phyloP scores from a whole-genome alignment of 2,888 invertebrate genomes.

The Sesia apiformis region DNA sequence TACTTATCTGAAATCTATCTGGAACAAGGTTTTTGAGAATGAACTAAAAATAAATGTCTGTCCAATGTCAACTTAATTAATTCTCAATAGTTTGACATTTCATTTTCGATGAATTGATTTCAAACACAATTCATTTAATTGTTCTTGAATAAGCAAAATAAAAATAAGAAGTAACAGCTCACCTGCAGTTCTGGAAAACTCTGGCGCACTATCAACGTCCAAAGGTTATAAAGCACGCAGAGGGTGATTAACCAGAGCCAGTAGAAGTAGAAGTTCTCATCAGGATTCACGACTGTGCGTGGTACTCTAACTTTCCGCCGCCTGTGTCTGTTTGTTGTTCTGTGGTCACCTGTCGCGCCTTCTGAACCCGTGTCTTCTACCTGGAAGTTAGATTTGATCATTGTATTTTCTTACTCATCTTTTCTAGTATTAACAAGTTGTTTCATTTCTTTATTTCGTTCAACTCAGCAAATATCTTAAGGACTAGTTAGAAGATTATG shows the following conservation, averaged over 20 bases:
- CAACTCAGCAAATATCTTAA: too few relatives aligned
- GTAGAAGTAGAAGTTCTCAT: slow-evolving; percentile 96
- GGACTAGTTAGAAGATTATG: too few relatives aligned
- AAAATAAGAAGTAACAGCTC: not conserved
- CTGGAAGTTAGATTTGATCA: slow-evolving; percentile 19
- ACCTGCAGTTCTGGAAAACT: slow-evolving; percentile 93
- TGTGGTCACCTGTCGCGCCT: slow-evolving; percentile 74
- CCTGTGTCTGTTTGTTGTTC: slow-evolving; percentile 73
- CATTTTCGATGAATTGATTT: too few relatives aligned
- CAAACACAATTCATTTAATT: too few relatives aligned
- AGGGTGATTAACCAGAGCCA: slow-evolving; percentile 93
- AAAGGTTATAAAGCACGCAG: slow-evolving; percentile 94
- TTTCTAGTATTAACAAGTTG: too few relatives aligned
- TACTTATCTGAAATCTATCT: too few relatives aligned
- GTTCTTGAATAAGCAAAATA: not conserved
- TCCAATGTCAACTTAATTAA: too few relatives aligned
- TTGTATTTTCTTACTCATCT: too few relatives aligned
- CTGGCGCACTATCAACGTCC: slow-evolving; percentile 96
- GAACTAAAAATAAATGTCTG: too few relatives aligned
- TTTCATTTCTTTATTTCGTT: too few relatives aligned
- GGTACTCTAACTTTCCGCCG: slow-evolving; percentile 82
- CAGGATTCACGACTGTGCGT: slow-evolving; percentile 92
- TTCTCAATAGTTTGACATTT: too few relatives aligned
- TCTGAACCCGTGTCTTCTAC: slow-evolving; percentile 82
- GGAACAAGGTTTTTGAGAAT: too few relatives aligned